Base-by-base conservation (phyloP, 2,113 vertebrate genomes). In the Nibea albiflora region DNA sequence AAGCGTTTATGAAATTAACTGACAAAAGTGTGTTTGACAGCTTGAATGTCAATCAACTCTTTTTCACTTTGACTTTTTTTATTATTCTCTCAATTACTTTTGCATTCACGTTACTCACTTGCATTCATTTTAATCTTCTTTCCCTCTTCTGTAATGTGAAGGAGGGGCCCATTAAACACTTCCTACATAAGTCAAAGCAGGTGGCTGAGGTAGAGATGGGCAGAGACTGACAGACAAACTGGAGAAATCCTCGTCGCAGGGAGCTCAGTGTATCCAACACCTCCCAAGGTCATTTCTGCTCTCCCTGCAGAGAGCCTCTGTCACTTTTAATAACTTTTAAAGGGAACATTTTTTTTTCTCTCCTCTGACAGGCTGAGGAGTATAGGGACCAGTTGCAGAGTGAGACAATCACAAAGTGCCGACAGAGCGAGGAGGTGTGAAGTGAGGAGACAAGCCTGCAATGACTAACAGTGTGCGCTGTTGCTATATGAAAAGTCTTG, bases 271-370 rank as follows among this genome's bases (percentile, higher is more conserved):
- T 66, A 66, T 82, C 69, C 3, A 52, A 86, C 87, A 81, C 82
- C 68, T 81, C 57, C 70, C 88, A 89, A 90, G 92, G 93, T 93
- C 91, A 86, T 84, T 71, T 42, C 76, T 58, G 75, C 68, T 83
- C 82, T 81, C 87, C 80, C 84, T 22, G 60, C 85, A 77, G 89
- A 89, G 80, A 90, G 57, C 57, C 79, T 84, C 80, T 90, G 92
- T 90, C 91, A 90, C 86, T 86, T 87, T 87, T 85, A 85, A 90
- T 91, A 90, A 92, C 86, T 88, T 92, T 91, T 85, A 90, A 82
- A 82, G 66, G 56, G 62, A 84, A 82, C 54, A 64, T 83, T 79
- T 89, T 39, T n/a, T 17, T 88, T 83, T 72, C 62, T 63, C 78
- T 76, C 58, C 39, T 85, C 70, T 80, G 87, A 90, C 87, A 90